phyloP scores from a whole-genome alignment of 1,140 invertebrate genomes.

The Drosophila willistoni region DNA sequence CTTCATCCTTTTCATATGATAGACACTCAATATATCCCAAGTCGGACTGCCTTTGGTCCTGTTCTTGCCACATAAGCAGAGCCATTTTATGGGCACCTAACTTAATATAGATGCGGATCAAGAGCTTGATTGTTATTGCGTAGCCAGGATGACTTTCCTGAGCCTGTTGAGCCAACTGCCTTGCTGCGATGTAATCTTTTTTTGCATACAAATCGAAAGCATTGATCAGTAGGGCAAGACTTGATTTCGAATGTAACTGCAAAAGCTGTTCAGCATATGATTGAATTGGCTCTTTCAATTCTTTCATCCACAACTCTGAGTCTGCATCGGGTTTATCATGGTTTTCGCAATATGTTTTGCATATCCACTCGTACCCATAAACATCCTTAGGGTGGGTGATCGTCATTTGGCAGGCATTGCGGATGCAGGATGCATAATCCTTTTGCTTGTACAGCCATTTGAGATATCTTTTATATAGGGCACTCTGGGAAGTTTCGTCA shows the following conservation, averaged over 20 bases:
- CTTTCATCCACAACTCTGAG: slow-evolving; percentile 30
- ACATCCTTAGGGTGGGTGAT: slow-evolving; percentile 83
- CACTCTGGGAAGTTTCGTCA: slow-evolving; percentile 43
- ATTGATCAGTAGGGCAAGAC: slow-evolving; percentile 86
- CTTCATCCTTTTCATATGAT: slow-evolving; percentile 48
- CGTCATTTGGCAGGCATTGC: slow-evolving; percentile 84
- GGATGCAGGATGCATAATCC: slow-evolving; percentile 83
- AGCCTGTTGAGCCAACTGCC: slow-evolving; percentile 83
- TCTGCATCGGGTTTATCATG: slow-evolving; percentile 63
- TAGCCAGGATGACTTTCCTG: slow-evolving; percentile 58
- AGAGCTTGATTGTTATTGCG: slow-evolving; percentile 50
- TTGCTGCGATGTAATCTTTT: slow-evolving; percentile 84
- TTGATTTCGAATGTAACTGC: slow-evolving; percentile 84
- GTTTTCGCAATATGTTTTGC: slow-evolving; percentile 85
- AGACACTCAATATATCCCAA: slow-evolving; percentile 56
- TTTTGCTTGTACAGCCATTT: slow-evolving; percentile 84
- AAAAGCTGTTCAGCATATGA: slow-evolving; percentile 83
- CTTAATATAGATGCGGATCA: slow-evolving; percentile 68
- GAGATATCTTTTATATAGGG: slow-evolving; percentile 85
- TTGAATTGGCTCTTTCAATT: slow-evolving; percentile 78
- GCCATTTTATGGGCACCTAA: slow-evolving; percentile 79
- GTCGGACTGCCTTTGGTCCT: slow-evolving; percentile 33
- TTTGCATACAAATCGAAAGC: slow-evolving; percentile 85
- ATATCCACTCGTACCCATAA: slow-evolving; percentile 86
- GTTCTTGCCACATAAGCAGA: slow-evolving; percentile 50